phyloP scores from a whole-genome alignment of 1,140 invertebrate species.

The Hylyphantes graminicola region DNA sequence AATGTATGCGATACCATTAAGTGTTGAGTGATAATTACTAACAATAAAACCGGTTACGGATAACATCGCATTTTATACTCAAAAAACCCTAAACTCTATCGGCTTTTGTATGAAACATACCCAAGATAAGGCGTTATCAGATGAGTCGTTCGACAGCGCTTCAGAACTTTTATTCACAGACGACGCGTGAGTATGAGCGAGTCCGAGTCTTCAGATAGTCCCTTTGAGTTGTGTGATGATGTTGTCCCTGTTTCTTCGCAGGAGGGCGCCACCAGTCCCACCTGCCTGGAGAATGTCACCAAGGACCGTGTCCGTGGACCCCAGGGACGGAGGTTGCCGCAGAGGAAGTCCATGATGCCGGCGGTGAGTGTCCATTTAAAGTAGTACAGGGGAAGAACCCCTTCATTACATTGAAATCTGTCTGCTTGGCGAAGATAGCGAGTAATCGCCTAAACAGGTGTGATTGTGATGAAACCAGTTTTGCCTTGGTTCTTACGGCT shows the following conservation, averaged over 20 bases:
- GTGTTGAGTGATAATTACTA: too few species aligned
- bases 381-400: too few species aligned
- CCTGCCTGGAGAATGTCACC: slow-evolving; percentile 59
- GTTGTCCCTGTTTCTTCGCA: background rate
- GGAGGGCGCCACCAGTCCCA: slow-evolving; percentile 6
- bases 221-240: background rate
- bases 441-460: too few species aligned
- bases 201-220: background rate
- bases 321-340: slow-evolving; percentile 64
- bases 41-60: too few species aligned
- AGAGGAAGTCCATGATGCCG: slow-evolving; percentile 58
- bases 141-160: background rate
- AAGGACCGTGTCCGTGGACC: slow-evolving; percentile 64
- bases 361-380: slow-evolving; percentile 27
- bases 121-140: slow-evolving; percentile 1
- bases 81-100: too few species aligned
- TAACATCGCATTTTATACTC: too few species aligned
- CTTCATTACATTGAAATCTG: too few species aligned
- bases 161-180: background rate
- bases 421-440: too few species aligned
- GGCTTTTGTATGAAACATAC: too few species aligned
- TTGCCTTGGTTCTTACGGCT: too few species aligned
- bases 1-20: too few species aligned
- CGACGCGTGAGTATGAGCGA: background rate
- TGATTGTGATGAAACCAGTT: too few species aligned